Evolutionary conservation across 2,113 vertebrate species (phyloP).

Genomic region (Festucalex cinctus): DNA sequence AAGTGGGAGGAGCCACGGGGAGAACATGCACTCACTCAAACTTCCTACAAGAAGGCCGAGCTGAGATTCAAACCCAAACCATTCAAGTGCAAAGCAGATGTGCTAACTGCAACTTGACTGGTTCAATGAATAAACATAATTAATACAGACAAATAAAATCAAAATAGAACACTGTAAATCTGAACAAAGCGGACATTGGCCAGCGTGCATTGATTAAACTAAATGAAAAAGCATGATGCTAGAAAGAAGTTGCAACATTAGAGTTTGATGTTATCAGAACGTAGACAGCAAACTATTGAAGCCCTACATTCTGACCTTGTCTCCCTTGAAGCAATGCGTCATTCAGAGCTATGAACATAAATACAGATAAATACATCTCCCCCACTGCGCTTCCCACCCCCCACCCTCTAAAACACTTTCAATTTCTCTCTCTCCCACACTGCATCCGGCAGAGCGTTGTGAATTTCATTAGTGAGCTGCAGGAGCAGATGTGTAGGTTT

Average conservation of each 20-base stretch:
- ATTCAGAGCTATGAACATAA: background rate
- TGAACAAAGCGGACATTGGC: background rate
- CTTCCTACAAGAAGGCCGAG: no score
- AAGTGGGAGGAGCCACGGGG: no score
- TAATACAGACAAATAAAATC: background rate
- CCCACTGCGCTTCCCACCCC: constrained; percentile 4
- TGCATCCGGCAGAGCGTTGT: constrained; percentile 84
- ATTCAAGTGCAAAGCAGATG: no score
- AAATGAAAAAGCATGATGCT: background rate
- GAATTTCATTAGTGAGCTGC: constrained; percentile 97
- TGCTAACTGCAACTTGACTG: no score
- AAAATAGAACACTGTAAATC: background rate
- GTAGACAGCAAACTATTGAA: constrained; percentile 2
- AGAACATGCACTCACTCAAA: no score
- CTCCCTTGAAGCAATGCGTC: background rate
- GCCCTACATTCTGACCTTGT: constrained; percentile 8
- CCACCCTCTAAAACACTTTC: constrained; percentile 32
- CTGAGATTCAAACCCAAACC: no score
- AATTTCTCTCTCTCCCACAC: constrained; percentile 26
- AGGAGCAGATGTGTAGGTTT: constrained; percentile 96
- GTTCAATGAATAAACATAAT: background rate
- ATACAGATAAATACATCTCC: constrained; percentile 8
- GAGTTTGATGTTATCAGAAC: background rate
- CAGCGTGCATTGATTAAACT: background rate
- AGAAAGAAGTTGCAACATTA: constrained; percentile 7